phyloP scores from a whole-genome alignment of 1,140 invertebrate species.

The Drosophila murphyi region DNA sequence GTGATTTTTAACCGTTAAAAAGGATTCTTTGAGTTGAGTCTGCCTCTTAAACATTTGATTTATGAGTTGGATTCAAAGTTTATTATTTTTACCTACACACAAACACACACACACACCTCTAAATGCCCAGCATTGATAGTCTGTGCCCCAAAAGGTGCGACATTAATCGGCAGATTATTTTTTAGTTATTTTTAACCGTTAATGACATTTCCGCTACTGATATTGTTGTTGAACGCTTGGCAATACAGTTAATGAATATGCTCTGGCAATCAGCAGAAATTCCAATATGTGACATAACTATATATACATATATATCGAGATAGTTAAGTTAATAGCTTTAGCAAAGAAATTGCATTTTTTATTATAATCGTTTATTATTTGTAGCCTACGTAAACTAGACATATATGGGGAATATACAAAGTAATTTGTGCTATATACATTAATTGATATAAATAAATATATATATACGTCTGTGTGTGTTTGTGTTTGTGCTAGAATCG shows the following conservation, averaged over 20 bases:
- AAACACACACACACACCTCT: not conserved
- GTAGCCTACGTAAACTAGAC: constrained; percentile 8
- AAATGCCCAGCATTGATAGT: not conserved
- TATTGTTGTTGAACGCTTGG: constrained; percentile 23
- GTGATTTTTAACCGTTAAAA: too few species aligned
- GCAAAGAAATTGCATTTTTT: not conserved
- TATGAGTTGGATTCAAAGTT: too few species aligned
- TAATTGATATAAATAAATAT: constrained; percentile 17
- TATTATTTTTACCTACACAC: not conserved
- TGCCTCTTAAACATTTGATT: too few species aligned
- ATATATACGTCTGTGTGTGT: not conserved
- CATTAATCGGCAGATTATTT: constrained; percentile 58
- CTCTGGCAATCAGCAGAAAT: not conserved
- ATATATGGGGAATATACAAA: constrained; percentile 5
- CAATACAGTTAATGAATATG: constrained; percentile 12
- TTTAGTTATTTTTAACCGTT: constrained; percentile 49
- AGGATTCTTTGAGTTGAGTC: too few species aligned
- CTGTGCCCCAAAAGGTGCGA: not conserved
- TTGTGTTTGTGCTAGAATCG: constrained; percentile 18
- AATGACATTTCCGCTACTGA: constrained; percentile 63
- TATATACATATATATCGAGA: too few species aligned
- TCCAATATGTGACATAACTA: not conserved
- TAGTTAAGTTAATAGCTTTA: too few species aligned
- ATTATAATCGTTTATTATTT: constrained; percentile 21
- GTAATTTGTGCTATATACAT: constrained; percentile 18